Conservation (phyloP, 2,113 vertebrate species). For the Callorhinus ursinus region DNA sequence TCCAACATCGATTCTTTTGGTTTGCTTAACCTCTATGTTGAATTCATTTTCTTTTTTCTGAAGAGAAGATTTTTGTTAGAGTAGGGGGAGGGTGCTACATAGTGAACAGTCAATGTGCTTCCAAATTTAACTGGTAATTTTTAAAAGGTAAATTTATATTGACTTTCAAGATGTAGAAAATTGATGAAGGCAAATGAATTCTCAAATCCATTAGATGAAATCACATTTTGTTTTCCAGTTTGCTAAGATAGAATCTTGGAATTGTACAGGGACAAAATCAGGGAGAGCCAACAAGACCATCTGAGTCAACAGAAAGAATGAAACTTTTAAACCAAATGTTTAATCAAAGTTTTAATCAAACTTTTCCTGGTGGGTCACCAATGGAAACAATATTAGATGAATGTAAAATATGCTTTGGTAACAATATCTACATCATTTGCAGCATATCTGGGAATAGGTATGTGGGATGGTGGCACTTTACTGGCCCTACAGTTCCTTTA, state of each 20-base stretch:
- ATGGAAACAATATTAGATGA: background rate
- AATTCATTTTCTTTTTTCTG: background rate
- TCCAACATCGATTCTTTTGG: background rate
- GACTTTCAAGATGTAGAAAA: conserved; percentile 50
- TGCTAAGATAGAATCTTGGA: conserved; percentile 26
- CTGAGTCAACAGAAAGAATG: conserved; percentile 19
- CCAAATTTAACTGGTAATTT: conserved; percentile 31
- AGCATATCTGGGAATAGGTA: background rate
- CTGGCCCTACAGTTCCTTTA: background rate
- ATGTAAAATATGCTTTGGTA: background rate
- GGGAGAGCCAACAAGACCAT: background rate
- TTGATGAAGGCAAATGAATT: conserved; percentile 35
- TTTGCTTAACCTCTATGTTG: background rate
- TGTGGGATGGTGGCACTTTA: background rate
- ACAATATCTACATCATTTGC: background rate
- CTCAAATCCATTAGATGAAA: conserved; percentile 40
- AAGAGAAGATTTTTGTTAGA: background rate
- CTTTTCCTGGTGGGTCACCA: background rate
- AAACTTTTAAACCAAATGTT: background rate
- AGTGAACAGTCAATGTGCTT: background rate
- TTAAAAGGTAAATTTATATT: conserved; percentile 11
- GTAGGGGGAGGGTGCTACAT: background rate
- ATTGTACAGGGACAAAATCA: background rate
- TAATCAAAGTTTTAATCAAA: background rate
- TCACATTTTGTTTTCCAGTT: conserved; percentile 49